Evolutionary conservation across 2,888 invertebrate genomes (phyloP).

Genomic region (Hoplodrina ambigua): DNA sequence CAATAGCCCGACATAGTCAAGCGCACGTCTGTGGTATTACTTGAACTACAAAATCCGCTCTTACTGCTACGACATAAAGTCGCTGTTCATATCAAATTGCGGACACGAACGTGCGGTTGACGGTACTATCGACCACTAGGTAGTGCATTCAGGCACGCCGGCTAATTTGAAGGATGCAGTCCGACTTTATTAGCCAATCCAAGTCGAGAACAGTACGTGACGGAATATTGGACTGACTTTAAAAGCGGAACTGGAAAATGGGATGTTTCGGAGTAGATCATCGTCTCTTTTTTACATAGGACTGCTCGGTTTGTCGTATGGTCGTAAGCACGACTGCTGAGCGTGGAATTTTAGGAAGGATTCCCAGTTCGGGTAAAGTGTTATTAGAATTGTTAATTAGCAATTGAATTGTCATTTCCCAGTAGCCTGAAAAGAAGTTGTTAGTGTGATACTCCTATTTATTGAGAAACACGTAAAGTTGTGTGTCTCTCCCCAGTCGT

Average conservation of each 20-base stretch:
- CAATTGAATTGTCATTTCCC: no score
- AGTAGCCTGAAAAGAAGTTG: no score
- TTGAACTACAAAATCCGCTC: neutral
- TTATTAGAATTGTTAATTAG: no score
- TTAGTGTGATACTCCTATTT: no score
- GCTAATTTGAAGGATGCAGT: conserved; percentile 45
- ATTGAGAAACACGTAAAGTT: no score
- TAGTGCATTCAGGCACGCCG: conserved; percentile 18
- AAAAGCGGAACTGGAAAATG: neutral
- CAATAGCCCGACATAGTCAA: neutral
- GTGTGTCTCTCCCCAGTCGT: no score
- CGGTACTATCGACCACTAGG: conserved; percentile 11
- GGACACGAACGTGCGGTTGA: neutral
- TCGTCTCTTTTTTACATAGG: no score
- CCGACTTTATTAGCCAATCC: conserved; percentile 49
- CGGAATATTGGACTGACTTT: conserved; percentile 29
- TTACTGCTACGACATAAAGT: neutral
- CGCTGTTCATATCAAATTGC: neutral
- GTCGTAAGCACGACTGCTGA: no score
- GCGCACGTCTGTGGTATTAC: neutral
- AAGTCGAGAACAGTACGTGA: conserved; percentile 36
- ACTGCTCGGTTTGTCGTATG: no score
- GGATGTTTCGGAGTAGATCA: neutral
- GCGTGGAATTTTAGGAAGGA: no score
- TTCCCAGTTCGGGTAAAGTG: no score